These are phyloP conservation scores for Lissonota sp. DNA, from an alignment of 2,888 invertebrate species.

Conservation along the genomic window DNA sequence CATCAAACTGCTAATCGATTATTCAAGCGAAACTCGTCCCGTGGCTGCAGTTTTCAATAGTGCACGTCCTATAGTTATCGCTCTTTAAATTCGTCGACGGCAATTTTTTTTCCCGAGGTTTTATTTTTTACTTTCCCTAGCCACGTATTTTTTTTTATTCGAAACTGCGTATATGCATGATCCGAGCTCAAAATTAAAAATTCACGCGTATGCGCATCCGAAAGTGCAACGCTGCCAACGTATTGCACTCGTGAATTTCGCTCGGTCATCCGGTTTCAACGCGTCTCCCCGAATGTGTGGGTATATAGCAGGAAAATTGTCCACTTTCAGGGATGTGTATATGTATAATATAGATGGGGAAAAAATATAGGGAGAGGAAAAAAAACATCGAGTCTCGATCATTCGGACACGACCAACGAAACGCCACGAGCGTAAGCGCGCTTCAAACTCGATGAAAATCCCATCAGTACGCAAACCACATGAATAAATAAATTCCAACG, in stretches of 20 bases:
- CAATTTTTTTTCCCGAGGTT: conserved; percentile 20
- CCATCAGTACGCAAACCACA: conserved; percentile 73
- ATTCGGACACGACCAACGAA: conserved; percentile 46
- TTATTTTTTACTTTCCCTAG: conserved; percentile 32
- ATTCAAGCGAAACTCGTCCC: conserved; percentile 53
- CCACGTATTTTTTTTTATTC: conserved; percentile 41
- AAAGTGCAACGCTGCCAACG: conserved; percentile 55
- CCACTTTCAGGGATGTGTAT: conserved; percentile 36
- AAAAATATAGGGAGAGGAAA: background rate
- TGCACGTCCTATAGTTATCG: conserved; percentile 4
- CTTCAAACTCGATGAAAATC: conserved; percentile 74
- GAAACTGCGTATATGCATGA: conserved; percentile 54
- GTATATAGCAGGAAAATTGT: conserved; percentile 41
- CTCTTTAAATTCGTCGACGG: conserved; percentile 45
- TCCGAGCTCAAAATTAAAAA: conserved; percentile 57
- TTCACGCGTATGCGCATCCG: conserved; percentile 53
- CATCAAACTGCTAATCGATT: conserved; percentile 44
- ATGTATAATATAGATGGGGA: background rate
- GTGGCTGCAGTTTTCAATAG: conserved; percentile 42
- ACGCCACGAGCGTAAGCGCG: conserved; percentile 49
- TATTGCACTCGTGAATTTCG: conserved; percentile 54
- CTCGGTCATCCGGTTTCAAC: conserved; percentile 1
- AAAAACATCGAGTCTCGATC: conserved; percentile 46
- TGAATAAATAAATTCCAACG: conserved; percentile 78
- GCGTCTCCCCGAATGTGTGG: conserved; percentile 7